These are phyloP conservation scores for Drosophila sucinea DNA, from an alignment of 1,140 invertebrate genomes.

Conservation along the genomic window DNA sequence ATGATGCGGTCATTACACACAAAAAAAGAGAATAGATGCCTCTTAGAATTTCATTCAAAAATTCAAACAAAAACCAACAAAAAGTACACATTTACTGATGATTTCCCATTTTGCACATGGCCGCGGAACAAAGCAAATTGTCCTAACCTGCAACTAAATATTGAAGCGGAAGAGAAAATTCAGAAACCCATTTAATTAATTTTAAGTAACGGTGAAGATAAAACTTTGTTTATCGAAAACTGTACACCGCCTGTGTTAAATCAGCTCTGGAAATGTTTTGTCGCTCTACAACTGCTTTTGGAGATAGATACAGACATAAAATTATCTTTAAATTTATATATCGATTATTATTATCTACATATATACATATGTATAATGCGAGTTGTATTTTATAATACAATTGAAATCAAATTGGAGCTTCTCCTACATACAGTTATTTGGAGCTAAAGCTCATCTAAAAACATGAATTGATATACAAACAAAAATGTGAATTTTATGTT, in stretches of 20 bases:
- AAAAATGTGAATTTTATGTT: constrained; percentile 41
- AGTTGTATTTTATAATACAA: constrained; percentile 49
- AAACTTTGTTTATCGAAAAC: constrained; percentile 72
- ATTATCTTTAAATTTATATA: constrained; percentile 55
- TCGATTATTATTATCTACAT: constrained; percentile 43
- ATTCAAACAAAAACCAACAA: constrained; percentile 46
- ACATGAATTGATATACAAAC: constrained; percentile 21
- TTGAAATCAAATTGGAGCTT: constrained; percentile 49
- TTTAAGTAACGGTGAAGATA: constrained; percentile 70
- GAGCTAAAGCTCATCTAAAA: constrained; percentile 24
- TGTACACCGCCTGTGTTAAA: constrained; percentile 78
- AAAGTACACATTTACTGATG: constrained; percentile 27
- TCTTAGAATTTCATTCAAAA: constrained; percentile 28
- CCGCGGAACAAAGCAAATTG: constrained; percentile 36
- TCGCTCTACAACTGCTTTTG: constrained; percentile 63
- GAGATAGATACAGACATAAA: constrained; percentile 34
- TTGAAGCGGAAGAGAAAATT: constrained; percentile 20
- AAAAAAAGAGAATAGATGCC: constrained; percentile 84
- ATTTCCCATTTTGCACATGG: constrained; percentile 52
- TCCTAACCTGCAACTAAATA: constrained; percentile 28
- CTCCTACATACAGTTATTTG: constrained; percentile 31
- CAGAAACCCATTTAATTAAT: constrained; percentile 63
- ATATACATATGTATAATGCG: constrained; percentile 33
- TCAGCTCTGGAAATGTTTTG: constrained; percentile 73
- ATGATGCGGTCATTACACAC: constrained; percentile 87